Evolutionary conservation across 2,888 invertebrate species (phyloP), one percentile per base, ranked within the genome.

Genomic region (Lochmaea capreae): DNA sequence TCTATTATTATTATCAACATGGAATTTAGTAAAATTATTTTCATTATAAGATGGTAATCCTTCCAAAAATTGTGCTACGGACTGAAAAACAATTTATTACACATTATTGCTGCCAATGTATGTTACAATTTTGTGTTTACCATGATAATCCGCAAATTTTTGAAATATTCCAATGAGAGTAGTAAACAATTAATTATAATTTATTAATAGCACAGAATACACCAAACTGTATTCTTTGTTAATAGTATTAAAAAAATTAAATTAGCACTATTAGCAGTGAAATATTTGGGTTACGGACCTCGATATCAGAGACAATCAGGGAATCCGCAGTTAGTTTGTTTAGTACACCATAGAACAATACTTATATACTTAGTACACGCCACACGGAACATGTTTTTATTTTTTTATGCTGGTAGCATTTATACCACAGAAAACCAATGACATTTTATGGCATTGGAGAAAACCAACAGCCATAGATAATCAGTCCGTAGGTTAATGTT

Each of bases 1-100:
- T 85, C 95, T 91, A 81, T 93, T 94, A 52, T 93, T 94, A 84
- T 92, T 93, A 83, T 97, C 97, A 70, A 94, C 93, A 87, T 97
- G 96, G 86, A 95, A 96, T 84, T 95, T 91, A 49, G 97, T 93
- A 85, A 98, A 98, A 86, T 98, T 98, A 80, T 92, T 93, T 84
- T 95, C 94, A 88, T 98, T 93, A 86, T 95, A 95, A 18, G 95
- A 95, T 76, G 97, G 97, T 78, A 98, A 89, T 79, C 95, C 97
- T 87, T 96, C 96, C 78, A 98, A 88, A 87, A 97, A 97, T 85
- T 97, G 96, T 80, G 93, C 93, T 78, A 95, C 94, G 82, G 95
- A 95, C 95, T 94, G 89, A 73, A 90, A 90, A 85, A 10, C 49
- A 33, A 12, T 57, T 33, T 52, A 59, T 54, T 72, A 49, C n/a